Evolutionary conservation across 1,140 invertebrate genomes (phyloP).

Genomic region (Trachymyrmex cornetzi): DNA sequence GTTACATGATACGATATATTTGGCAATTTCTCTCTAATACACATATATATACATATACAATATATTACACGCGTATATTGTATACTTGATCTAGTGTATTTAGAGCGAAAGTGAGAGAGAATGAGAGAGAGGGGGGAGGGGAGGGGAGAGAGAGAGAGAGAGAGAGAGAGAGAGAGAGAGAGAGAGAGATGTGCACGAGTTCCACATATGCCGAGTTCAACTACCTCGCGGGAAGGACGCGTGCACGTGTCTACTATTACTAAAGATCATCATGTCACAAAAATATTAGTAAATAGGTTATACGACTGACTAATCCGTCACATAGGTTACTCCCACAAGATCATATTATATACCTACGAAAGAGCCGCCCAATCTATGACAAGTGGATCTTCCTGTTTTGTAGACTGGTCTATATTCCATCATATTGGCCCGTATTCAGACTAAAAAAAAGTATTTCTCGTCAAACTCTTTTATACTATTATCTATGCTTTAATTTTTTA

Average conservation of each 20-base stretch:
- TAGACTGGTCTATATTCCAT: slow-evolving; percentile 34
- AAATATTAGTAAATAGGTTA: slow-evolving; percentile 61
- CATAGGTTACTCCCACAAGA: slow-evolving; percentile 36
- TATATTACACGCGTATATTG: not conserved
- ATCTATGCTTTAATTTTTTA: not conserved
- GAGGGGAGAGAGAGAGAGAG: not conserved
- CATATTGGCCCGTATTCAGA: slow-evolving; percentile 1
- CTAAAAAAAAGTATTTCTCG: slow-evolving; percentile 44
- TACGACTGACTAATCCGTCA: slow-evolving; percentile 13
- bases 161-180: not conserved
- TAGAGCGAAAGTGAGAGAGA: not conserved
- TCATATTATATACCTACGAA: slow-evolving; percentile 68
- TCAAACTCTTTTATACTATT: not conserved
- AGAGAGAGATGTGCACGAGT: not conserved
- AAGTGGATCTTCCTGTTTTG: slow-evolving; percentile 84
- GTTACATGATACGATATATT: not conserved
- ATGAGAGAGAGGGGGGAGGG: not conserved
- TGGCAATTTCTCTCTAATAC: not conserved
- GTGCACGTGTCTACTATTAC: slow-evolving; percentile 57
- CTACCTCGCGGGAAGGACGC: slow-evolving; percentile 29
- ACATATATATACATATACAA: not conserved
- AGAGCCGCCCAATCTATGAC: slow-evolving; percentile 80
- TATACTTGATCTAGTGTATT: not conserved
- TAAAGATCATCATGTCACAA: slow-evolving; percentile 51
- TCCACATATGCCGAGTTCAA: slow-evolving; percentile 24